Base-by-base conservation (phyloP, 2,113 vertebrate genomes). In the Anguilla rostrata region DNA sequence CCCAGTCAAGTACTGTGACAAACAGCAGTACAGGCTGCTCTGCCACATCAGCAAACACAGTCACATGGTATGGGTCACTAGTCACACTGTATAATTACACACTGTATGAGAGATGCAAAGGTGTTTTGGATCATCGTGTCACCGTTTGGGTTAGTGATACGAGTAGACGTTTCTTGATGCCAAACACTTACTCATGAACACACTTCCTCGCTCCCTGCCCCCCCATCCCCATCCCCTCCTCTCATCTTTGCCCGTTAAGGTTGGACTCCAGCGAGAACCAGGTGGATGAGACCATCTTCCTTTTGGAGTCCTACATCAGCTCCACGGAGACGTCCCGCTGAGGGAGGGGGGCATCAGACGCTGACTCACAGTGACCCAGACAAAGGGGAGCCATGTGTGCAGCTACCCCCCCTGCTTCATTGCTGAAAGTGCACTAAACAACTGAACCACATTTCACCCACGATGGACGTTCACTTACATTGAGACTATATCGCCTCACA, bases 221-320 rank as follows among this genome's bases (percentile, higher is more conserved):
- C 12, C 12, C 3, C 18, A 5, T 3, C 60, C 34, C 49, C 53
- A 41, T 41, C n/a, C 49, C 57, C 84, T 20, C 34, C 39, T 16
- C 78, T 60, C 49, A 5, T 80, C 39, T 82, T 81, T 20, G 43
- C 66, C 18, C 18, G 11, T 29, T 43, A 92, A 99, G 98, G 94
- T 91, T 98, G 78, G 98, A 99, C 81, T 97, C 97, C 83, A 97
- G 97, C 46, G 98, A 98, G 90, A 98, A 96, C 91, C 97, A 98
- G 87, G 98, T 98, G 18, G 98, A 98, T 39, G 98, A 99, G 92
- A 98, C 97, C 84, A 96, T 98, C 86, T 98, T 99, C 86, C 94
- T 98, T 16, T 89, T 99, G 60, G 97, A 98, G 86, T 97, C 97
- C 0, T 98, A 98, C 91, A 87, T 98, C 6, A 93, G 86, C 80